These are phyloP conservation scores for fruit fly (Drosophila melanogaster) DNA, from an alignment of 1,140 invertebrate species.

Conservation along the genomic window Release_6_plus_ISO1_MT NT_033779.5:616001-616500, in stretches of 20 bases:
- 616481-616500: slow-evolving; percentile 51
- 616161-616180: slow-evolving; percentile 6
- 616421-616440: slow-evolving; percentile 84
- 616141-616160: slow-evolving; percentile 40
- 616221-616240: slow-evolving; percentile 51
- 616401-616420: slow-evolving; percentile 75
- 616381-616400: slow-evolving; percentile 58
- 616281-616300: slow-evolving; percentile 47
- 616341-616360: slow-evolving; percentile 56
- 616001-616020: too few relatives aligned
- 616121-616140: slow-evolving; percentile 37
- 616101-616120: slow-evolving; percentile 42
- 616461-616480: slow-evolving; percentile 26
- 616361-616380: slow-evolving; percentile 54
- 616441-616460: slow-evolving; percentile 70
- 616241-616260: slow-evolving; percentile 40
- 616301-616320: slow-evolving; percentile 25
- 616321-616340: slow-evolving; percentile 33
- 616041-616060: slow-evolving; percentile 13
- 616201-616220: slow-evolving; percentile 58
- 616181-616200: background rate
- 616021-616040: background rate
- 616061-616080: slow-evolving; percentile 4
- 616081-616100: slow-evolving; percentile 36
- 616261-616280: slow-evolving; percentile 74